These are phyloP conservation scores for Drosophila kohkoa DNA, from an alignment of 1,140 invertebrate genomes.

Conservation along the genomic window DNA sequence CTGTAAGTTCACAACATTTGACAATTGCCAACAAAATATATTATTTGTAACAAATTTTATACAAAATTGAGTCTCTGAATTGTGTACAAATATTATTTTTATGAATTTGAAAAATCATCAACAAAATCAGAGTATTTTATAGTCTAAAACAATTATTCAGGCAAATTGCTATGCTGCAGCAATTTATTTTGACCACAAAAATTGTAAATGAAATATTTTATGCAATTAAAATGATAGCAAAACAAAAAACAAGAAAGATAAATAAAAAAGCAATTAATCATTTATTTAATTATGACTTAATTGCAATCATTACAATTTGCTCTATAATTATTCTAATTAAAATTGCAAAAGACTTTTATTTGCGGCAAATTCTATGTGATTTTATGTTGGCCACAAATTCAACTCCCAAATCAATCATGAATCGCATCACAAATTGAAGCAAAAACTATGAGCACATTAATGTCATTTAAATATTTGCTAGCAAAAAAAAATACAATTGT, in stretches of 20 bases:
- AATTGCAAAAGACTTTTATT: not conserved
- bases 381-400: not conserved
- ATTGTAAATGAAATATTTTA: too few species aligned
- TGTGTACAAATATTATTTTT: not conserved
- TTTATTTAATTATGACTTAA: not conserved
- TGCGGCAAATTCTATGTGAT: not conserved
- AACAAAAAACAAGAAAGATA: not conserved
- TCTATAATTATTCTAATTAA: not conserved
- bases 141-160: too few species aligned
- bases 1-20: constrained; percentile 5
- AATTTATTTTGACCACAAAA: too few species aligned
- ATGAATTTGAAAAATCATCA: too few species aligned
- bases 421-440: not conserved
- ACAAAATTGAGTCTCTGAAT: not conserved
- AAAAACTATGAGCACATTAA: not conserved
- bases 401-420: not conserved
- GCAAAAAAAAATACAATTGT: not conserved
- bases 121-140: not conserved
- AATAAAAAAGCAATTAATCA: not conserved
- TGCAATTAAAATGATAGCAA: too few species aligned
- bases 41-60: not conserved
- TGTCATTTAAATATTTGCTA: not conserved
- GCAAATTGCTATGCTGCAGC: too few species aligned
- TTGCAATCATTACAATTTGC: not conserved
- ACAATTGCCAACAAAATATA: constrained; percentile 13